These are phyloP conservation scores for Gambusia yucatana DNA, from an alignment of 2,797 vertebrate genomes.

Conservation along the genomic window DNA sequence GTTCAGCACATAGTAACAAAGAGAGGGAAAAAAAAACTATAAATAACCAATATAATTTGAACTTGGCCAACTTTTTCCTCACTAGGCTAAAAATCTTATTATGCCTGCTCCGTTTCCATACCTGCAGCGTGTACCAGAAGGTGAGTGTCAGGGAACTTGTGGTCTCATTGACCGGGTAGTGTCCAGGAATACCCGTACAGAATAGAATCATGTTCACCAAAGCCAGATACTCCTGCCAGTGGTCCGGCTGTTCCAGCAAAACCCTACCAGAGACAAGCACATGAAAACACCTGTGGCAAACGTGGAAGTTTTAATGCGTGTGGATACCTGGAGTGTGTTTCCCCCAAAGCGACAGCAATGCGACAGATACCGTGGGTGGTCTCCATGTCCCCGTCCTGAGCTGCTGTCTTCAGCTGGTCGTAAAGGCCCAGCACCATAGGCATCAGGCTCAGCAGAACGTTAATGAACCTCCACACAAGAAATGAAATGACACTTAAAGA, in stretches of 20 bases:
- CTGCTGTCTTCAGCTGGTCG: constrained; percentile 91
- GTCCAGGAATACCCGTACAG: constrained; percentile 95
- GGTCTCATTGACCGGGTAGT: constrained; percentile 96
- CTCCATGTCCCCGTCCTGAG: constrained; percentile 93
- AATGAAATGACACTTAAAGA: no score
- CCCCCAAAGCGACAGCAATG: constrained; percentile 92
- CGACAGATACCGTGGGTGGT: constrained; percentile 96
- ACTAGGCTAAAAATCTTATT: neutral
- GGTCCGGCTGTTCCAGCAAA: constrained; percentile 93
- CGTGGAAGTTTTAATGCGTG: neutral
- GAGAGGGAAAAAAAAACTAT: fast-evolving
- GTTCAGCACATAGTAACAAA: neutral
- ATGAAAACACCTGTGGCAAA: constrained; percentile 14
- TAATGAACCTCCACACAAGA: constrained; percentile 83
- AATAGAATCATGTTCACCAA: constrained; percentile 99
- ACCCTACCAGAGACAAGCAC: constrained; percentile 79
- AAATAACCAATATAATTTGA: neutral
- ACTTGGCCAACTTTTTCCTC: neutral
- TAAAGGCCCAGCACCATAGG: constrained; percentile 91
- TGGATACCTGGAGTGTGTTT: constrained; percentile 93
- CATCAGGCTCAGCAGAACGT: constrained; percentile 90
- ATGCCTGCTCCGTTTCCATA: constrained; percentile 34
- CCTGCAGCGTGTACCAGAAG: constrained; percentile 99
- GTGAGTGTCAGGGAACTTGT: constrained; percentile 97
- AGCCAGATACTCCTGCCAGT: constrained; percentile 95